Conservation (phyloP, 2,113 vertebrate species). For the Stictonetta naevosa region DNA sequence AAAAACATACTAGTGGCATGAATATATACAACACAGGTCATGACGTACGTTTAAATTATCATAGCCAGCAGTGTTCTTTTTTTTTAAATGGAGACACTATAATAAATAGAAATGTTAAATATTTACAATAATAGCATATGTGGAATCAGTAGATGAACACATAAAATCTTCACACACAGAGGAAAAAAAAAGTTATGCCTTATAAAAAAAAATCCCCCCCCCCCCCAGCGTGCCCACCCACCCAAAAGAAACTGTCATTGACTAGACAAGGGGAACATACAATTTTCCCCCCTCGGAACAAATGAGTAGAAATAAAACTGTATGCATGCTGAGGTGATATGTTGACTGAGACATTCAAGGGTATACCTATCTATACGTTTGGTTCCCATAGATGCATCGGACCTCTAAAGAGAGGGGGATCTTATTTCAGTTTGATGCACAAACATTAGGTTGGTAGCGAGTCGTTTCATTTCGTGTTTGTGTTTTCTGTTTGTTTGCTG, state of each 20-base stretch:
- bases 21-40: slow-evolving; percentile 77
- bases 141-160: slow-evolving; percentile 77
- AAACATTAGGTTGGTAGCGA: background rate
- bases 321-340: slow-evolving; percentile 59
- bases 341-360: slow-evolving; percentile 59
- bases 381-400: slow-evolving; percentile 57
- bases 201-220: slow-evolving; percentile 29
- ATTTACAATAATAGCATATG: slow-evolving; percentile 79
- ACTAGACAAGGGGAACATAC: slow-evolving; percentile 58
- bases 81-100: slow-evolving; percentile 68
- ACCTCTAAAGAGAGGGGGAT: slow-evolving; percentile 39
- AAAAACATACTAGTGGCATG: slow-evolving; percentile 69
- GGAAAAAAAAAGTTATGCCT: slow-evolving; percentile 57
- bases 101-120: slow-evolving; percentile 79
- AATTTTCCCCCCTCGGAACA: slow-evolving; percentile 52
- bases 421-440: slow-evolving; percentile 22
- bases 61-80: slow-evolving; percentile 68
- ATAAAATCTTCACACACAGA: slow-evolving; percentile 68
- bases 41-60: slow-evolving; percentile 64
- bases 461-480: background rate
- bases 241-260: background rate
- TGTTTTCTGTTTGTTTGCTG: background rate
- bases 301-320: slow-evolving; percentile 57
- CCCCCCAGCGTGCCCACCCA: background rate
- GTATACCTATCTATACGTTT: background rate